Conservation (phyloP, 2,797 vertebrate species). For the Nothura maculosa region DNA sequence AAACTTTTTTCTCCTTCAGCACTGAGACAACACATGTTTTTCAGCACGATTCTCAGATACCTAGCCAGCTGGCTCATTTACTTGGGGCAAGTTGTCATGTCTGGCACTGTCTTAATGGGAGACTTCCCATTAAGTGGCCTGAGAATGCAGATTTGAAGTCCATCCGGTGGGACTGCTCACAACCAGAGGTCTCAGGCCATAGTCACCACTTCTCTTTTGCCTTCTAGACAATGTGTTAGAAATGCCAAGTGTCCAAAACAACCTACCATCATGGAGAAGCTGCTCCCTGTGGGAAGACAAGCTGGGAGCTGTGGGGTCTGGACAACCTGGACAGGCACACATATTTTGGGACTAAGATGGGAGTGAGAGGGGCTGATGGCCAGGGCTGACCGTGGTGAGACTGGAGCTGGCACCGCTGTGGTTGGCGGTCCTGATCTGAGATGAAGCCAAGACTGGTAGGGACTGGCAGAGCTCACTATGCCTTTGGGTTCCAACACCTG, state of each 20-base stretch:
- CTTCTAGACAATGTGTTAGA: not conserved
- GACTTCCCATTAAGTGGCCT: not conserved
- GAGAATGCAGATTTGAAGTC: not conserved
- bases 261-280: not conserved
- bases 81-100: not conserved
- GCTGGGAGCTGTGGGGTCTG: too few relatives aligned
- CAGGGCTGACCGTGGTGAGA: too few relatives aligned
- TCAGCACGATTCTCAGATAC: not conserved
- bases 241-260: not conserved
- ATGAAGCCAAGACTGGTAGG: too few relatives aligned
- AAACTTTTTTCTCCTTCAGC: not conserved
- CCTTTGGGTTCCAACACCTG: not conserved
- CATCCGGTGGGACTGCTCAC: not conserved
- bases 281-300: not conserved
- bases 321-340: not conserved
- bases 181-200: not conserved
- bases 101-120: conserved; percentile 1
- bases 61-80: conserved; percentile 5
- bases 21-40: conserved; percentile 15
- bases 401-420: not conserved
- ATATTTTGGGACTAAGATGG: not conserved
- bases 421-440: not conserved
- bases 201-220: not conserved
- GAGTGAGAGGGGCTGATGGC: not conserved
- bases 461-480: not conserved